A percentile compares a stretch with the other conserved stretches of the same genome.
Evolutionary conservation across 2,797 vertebrate genomes (phyloP).

Genomic region (Glossophaga mutica): DNA sequence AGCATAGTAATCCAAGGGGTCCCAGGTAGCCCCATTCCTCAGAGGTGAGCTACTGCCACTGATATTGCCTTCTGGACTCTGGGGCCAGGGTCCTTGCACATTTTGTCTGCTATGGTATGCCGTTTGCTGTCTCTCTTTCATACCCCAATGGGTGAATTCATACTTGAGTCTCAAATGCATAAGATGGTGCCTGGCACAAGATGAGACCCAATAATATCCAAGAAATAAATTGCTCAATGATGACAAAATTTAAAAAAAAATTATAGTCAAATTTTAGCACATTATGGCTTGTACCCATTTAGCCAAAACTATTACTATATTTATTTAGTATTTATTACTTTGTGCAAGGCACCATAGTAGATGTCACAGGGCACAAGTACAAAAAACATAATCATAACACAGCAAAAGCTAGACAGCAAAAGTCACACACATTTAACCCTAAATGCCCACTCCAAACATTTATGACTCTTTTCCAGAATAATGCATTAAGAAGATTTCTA

Average conservation of each 20-base stretch:
- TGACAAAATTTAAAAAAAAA: background rate
- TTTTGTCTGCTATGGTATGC: background rate
- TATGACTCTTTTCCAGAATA: background rate
- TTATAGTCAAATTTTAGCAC: background rate
- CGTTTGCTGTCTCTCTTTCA: background rate
- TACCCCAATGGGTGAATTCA: background rate
- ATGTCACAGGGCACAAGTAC: background rate
- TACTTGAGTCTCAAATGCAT: background rate
- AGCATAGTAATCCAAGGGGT: background rate
- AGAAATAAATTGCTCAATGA: background rate
- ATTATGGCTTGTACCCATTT: background rate
- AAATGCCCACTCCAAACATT: background rate
- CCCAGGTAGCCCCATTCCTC: background rate
- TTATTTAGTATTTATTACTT: background rate
- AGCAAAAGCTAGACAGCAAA: background rate
- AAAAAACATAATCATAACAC: background rate
- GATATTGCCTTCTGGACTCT: fast-evolving
- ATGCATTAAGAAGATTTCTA: background rate
- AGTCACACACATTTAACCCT: background rate
- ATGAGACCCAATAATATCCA: background rate
- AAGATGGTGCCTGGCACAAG: background rate
- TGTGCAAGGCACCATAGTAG: background rate
- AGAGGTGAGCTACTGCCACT: background rate
- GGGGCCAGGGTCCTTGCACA: no score
- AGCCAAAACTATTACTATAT: background rate